A percentile compares a stretch with the other conserved stretches of the same genome.
Conservation (phyloP, 2,113 vertebrate species). For the Chloropsis hardwickii region DNA sequence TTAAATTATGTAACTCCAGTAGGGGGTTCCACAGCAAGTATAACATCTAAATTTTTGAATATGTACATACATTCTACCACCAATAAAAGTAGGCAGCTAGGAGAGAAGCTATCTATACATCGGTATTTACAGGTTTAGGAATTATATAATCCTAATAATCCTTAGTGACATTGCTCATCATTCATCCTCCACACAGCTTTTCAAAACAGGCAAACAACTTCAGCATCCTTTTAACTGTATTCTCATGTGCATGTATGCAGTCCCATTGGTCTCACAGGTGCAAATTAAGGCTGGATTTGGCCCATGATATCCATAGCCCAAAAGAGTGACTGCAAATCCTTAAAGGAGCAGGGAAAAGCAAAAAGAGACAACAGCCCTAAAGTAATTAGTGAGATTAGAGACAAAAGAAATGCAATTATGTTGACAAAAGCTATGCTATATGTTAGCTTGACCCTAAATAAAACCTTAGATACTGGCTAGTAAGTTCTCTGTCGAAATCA, state of each 20-base stretch:
- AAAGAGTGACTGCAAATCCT: not conserved
- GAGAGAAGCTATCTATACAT: not conserved
- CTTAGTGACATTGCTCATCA: not conserved
- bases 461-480: not conserved
- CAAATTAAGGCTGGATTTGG: not conserved
- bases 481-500: not conserved
- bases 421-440: not conserved
- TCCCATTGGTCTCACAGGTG: not conserved
- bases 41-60: not conserved
- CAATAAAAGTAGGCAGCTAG: not conserved
- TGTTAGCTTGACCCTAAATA: not conserved
- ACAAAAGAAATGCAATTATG: not conserved
- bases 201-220: not conserved
- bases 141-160: not conserved
- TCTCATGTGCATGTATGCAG: not conserved
- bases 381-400: not conserved
- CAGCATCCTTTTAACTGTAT: not conserved
- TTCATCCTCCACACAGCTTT: not conserved
- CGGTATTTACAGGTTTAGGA: not conserved
- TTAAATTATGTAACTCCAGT: not conserved
- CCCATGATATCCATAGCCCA: not conserved
- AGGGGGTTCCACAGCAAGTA: not conserved
- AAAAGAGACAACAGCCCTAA: not conserved
- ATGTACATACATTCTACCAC: not conserved
- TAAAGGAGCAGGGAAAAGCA: accelerated